Percentiles rank a stretch among this genome's conserved stretches.
phyloP scores from a whole-genome alignment of 35 echinoderm and acorn worm species.

The Apostichopus californicus region DNA sequence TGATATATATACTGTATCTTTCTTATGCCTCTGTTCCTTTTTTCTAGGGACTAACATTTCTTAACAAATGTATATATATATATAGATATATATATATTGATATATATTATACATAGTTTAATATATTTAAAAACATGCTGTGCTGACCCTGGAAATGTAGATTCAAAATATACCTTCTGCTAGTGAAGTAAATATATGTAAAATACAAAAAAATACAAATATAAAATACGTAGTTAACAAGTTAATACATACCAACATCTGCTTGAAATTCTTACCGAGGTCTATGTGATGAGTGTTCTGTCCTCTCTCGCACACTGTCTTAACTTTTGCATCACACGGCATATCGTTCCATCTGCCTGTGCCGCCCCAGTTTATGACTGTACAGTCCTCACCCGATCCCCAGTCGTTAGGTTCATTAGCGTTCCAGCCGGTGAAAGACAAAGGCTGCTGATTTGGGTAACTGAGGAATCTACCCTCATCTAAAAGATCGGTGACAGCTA shows the following conservation, averaged over 20 bases:
- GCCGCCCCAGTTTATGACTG: not conserved
- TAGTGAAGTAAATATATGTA: not conserved
- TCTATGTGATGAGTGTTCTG: not conserved
- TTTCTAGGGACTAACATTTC: no score
- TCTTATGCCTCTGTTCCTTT: no score
- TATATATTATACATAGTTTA: no score
- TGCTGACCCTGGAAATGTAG: no score
- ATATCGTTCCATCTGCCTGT: slow-evolving; percentile 15
- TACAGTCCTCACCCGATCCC: slow-evolving; percentile 22
- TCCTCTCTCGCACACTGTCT: slow-evolving; percentile 2
- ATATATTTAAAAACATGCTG: no score
- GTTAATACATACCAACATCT: not conserved
- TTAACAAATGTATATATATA: no score
- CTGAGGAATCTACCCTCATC: not conserved
- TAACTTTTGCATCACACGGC: not conserved
- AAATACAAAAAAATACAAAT: not conserved
- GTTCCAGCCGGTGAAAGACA: slow-evolving; percentile 6
- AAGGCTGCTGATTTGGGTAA: not conserved
- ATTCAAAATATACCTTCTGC: no score
- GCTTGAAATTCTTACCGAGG: not conserved
- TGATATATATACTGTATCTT: no score
- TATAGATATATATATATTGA: no score
- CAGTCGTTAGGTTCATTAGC: slow-evolving; percentile 26
- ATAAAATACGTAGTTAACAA: no score
- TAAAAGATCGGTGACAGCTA: not conserved